Evolutionary conservation across 1,140 invertebrate species (phyloP).

Genomic region (Drosophila nigrodunni): DNA sequence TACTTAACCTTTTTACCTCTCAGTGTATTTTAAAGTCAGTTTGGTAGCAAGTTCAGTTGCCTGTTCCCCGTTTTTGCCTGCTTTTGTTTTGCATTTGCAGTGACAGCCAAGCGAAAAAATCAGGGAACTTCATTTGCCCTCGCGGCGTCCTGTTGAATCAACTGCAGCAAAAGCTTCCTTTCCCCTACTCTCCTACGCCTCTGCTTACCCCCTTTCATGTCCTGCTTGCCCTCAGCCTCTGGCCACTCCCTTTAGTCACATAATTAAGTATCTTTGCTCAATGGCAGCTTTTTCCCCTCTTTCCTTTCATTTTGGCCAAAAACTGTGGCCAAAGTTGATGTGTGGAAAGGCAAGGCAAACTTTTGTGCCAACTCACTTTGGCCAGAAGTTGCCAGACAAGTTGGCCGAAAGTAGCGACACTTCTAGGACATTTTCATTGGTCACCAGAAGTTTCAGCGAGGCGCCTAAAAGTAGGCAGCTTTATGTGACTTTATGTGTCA

Average conservation of each 20-base stretch:
- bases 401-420: conserved; percentile 33
- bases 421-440: conserved; percentile 31
- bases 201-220: background rate
- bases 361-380: conserved; percentile 46
- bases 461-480: conserved; percentile 54
- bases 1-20: too few relatives aligned
- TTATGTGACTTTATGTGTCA: conserved; percentile 15
- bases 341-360: conserved; percentile 35
- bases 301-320: conserved; percentile 17
- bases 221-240: background rate
- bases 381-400: conserved; percentile 46
- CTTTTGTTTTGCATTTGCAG: conserved; percentile 34
- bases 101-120: conserved; percentile 30
- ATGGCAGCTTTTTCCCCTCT: conserved; percentile 15
- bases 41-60: too few relatives aligned
- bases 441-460: conserved; percentile 9
- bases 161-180: conserved; percentile 3
- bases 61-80: background rate
- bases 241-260: conserved; percentile 11
- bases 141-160: background rate
- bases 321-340: conserved; percentile 38
- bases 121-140: conserved; percentile 7
- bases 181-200: background rate
- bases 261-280: conserved; percentile 43
- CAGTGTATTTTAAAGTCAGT: too few relatives aligned